Evolutionary conservation across 1,140 invertebrate genomes (phyloP), one percentile per base, ranked within the genome.

Genomic region (Zaprionus kolodkinae): DNA sequence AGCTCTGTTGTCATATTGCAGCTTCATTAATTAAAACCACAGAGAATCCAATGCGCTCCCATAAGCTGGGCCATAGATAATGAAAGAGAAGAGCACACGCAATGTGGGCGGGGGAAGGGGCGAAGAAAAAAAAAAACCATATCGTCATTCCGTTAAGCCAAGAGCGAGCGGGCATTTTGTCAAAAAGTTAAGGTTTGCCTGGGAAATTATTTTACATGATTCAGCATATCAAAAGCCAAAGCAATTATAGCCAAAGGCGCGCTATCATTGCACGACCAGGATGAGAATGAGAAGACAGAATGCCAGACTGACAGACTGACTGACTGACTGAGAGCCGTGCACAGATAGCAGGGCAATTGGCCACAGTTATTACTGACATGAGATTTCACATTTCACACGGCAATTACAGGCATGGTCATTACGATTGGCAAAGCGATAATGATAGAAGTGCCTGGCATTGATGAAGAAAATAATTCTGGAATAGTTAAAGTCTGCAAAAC

Each of bases 201-300:
- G 72, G 54, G 54, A 75, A 75, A 75, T 75, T 75, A 75, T 75
- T 75, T 75, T 65, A 70, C 72, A 71, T 75, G 72, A 75, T 59
- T 75, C 72, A 75, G 72, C 72, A 75, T 60, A 75, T 75, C 60
- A 71, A 71, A 65, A 54, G 55, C 60, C 72, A 75, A 75, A 71
- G 72, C 55, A 75, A 75, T 75, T 75, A 75, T 75, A 64, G 35
- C 54, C 54, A 65, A 75, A 75, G 27, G 11, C 54, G 67, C 72
- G 54, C 38, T 65, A 75, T 75, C 72, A 75, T 71, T 75, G 52
- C 21, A 50, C 17, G 72, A 11, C 30, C 35, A 48, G 13, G 30
- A 35, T 35, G 57, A 68, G 68, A 40, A 45, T 63, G 57, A 70
- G 43, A 40, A 63, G 48, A 48, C 56, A 73, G 48, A 48, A 54